phyloP scores from a whole-genome alignment of 2,797 vertebrate species.

The Typhlichthys eigenmanni region DNA sequence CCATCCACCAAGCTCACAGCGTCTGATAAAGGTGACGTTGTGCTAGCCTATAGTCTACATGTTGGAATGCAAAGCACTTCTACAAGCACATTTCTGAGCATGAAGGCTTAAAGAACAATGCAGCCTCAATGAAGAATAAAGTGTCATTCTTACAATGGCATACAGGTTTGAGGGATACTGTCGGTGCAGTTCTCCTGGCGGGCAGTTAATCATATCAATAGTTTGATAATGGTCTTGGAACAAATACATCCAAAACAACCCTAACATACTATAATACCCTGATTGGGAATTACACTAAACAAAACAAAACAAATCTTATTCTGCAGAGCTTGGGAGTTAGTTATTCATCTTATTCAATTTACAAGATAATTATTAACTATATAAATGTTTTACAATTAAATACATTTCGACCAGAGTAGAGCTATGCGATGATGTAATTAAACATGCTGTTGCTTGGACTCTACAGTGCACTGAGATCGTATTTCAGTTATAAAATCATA shows the following conservation, averaged over 20 bases:
- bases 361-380: no score
- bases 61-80: conserved; percentile 16
- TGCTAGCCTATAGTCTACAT: conserved; percentile 7
- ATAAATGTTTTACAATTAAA: no score
- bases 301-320: neutral
- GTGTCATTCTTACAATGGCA: neutral
- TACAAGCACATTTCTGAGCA: conserved; percentile 5
- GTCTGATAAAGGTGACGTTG: conserved; percentile 31
- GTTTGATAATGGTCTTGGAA: conserved; percentile 28
- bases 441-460: neutral
- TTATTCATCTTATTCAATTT: no score
- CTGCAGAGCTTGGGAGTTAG: neutral
- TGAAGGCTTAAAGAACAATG: no score
- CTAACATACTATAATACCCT: neutral
- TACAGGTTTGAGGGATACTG: conserved; percentile 16
- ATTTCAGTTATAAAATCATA: neutral
- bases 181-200: neutral
- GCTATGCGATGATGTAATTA: conserved; percentile 4
- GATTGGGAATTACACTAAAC: neutral
- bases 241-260: no score
- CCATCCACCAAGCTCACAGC: neutral
- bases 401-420: no score
- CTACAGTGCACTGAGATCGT: neutral
- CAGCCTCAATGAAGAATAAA: neutral
- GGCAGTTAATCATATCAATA: conserved; percentile 18